Evolutionary conservation across 2,113 vertebrate species (phyloP).

Genomic region (Notarius lentiginosus): DNA sequence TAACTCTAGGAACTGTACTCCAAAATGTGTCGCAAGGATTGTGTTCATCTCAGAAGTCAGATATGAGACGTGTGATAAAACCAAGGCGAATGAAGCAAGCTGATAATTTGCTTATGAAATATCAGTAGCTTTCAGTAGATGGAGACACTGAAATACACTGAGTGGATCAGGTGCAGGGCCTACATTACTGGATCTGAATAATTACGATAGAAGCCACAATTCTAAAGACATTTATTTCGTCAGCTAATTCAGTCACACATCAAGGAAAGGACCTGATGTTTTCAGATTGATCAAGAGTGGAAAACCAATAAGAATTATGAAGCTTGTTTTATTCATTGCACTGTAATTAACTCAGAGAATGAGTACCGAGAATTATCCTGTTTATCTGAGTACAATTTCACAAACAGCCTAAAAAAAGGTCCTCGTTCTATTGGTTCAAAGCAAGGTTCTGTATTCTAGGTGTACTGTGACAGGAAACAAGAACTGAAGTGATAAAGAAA

Average conservation of each 20-base stretch:
- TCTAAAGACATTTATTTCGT: not conserved
- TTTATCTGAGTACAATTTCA: slow-evolving; percentile 3
- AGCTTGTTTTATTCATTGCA: slow-evolving; percentile 16
- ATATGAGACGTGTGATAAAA: not conserved
- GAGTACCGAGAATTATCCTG: not conserved
- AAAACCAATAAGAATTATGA: slow-evolving; percentile 22
- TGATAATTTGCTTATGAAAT: not conserved
- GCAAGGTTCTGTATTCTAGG: not conserved
- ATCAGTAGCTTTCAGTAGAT: not conserved
- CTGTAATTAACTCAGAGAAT: not conserved
- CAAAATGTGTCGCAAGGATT: not conserved
- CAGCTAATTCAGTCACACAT: slow-evolving; percentile 12
- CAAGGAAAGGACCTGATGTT: not conserved
- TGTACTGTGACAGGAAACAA: slow-evolving; percentile 5
- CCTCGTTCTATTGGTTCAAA: not conserved
- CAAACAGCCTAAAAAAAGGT: not conserved
- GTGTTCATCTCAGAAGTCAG: not conserved
- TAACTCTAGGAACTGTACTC: not conserved
- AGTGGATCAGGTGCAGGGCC: not conserved
- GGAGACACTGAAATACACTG: not conserved
- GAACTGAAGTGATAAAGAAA: slow-evolving; percentile 6
- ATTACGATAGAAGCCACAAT: not conserved
- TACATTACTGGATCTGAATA: not conserved
- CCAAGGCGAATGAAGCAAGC: not conserved
- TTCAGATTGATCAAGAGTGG: not conserved